Evolutionary conservation across 2,797 vertebrate genomes (phyloP).

Genomic region (Cynopterus sphinx): DNA sequence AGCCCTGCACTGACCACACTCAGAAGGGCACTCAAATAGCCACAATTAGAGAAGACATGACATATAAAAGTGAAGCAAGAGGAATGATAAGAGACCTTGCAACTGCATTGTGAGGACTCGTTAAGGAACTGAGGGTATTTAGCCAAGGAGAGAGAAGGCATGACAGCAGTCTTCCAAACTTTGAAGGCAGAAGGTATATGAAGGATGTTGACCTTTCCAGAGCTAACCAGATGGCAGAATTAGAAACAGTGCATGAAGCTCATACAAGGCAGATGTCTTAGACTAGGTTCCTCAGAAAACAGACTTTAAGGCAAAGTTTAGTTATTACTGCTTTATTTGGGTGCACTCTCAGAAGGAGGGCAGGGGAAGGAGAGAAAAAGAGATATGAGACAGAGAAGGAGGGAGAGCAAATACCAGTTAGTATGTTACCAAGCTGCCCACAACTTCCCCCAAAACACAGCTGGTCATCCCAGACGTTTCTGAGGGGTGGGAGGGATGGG

Average conservation of each 20-base stretch:
- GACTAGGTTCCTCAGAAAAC: neutral
- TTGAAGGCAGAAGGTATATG: neutral
- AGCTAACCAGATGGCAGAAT: neutral
- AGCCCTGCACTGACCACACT: neutral
- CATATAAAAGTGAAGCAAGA: neutral
- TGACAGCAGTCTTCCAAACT: neutral
- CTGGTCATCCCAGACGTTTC: neutral
- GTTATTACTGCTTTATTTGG: neutral
- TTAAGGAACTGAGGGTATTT: neutral
- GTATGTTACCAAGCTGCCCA: neutral
- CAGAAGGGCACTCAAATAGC: neutral
- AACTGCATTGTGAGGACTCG: neutral
- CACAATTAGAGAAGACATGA: neutral
- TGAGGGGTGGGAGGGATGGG: neutral
- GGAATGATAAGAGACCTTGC: neutral
- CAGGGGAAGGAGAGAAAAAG: neutral
- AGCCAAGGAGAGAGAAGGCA: neutral
- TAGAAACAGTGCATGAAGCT: neutral
- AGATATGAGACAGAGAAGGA: neutral
- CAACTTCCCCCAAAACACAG: neutral
- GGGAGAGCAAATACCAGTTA: neutral
- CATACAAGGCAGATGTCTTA: neutral
- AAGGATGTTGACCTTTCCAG: neutral
- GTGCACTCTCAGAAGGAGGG: neutral
- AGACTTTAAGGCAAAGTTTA: neutral